These are phyloP conservation scores for Ametastegia equiseti DNA, from an alignment of 2,888 invertebrate genomes.

Conservation along the genomic window DNA sequence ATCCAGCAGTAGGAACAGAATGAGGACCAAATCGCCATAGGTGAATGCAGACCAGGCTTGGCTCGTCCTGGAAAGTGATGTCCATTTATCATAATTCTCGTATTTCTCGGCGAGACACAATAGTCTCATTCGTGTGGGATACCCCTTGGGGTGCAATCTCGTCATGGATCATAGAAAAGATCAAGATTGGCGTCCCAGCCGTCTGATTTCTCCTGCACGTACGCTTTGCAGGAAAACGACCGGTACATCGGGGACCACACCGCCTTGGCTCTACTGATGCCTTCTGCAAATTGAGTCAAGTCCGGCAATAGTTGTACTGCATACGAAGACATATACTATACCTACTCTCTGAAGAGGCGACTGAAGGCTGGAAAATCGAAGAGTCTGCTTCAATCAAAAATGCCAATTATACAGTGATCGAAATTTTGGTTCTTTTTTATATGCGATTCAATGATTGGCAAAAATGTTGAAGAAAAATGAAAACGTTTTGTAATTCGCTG, in stretches of 20 bases:
- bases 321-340: too few relatives aligned
- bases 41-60: constrained; percentile 2
- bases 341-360: not conserved
- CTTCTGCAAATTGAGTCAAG: not conserved
- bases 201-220: not conserved
- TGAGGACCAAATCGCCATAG: constrained; percentile 16
- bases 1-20: not conserved
- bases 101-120: constrained; percentile 1
- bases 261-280: not conserved
- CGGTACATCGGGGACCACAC: not conserved
- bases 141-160: constrained; percentile 28
- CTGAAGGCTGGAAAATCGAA: not conserved
- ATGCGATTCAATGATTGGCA: too few relatives aligned
- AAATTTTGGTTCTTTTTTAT: too few relatives aligned
- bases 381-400: not conserved
- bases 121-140: constrained; percentile 20
- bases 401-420: too few relatives aligned
- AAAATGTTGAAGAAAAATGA: too few relatives aligned
- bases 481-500: too few relatives aligned
- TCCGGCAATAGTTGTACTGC: not conserved
- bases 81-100: constrained; percentile 32
- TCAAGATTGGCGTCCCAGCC: constrained; percentile 17
- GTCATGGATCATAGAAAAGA: constrained; percentile 28
- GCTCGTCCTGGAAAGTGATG: constrained; percentile 12
- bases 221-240: not conserved